Conservation (phyloP, 1,140 invertebrate genomes). For the Polypedilum vanderplanki region DNA sequence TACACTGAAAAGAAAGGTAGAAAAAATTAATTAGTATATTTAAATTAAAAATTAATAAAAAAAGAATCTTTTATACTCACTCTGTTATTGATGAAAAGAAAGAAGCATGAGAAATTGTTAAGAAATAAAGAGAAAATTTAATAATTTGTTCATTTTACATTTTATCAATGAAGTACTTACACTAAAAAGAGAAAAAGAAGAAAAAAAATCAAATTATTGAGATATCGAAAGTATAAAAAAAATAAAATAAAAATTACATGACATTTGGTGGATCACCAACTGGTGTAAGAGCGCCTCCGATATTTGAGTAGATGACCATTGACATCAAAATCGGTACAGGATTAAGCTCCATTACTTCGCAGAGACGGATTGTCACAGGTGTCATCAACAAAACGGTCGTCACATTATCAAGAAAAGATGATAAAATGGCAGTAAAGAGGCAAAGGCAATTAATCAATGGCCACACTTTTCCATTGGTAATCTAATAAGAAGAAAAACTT, state of each 20-base stretch:
- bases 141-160: not conserved
- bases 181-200: not conserved
- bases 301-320: slow-evolving; percentile 74
- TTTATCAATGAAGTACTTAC: not conserved
- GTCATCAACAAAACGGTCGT: slow-evolving; percentile 77
- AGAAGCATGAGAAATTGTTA: not conserved
- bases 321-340: slow-evolving; percentile 67
- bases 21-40: no score
- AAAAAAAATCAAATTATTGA: not conserved
- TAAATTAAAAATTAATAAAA: no score
- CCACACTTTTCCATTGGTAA: slow-evolving; percentile 70
- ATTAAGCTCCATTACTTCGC: slow-evolving; percentile 76
- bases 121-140: not conserved
- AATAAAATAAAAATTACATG: slow-evolving; percentile 50
- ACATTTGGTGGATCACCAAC: slow-evolving; percentile 82
- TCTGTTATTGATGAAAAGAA: not conserved
- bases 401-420: slow-evolving; percentile 77
- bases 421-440: slow-evolving; percentile 65
- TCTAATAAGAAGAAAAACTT: slow-evolving; percentile 44
- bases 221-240: slow-evolving; percentile 46
- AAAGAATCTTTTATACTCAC: no score
- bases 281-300: slow-evolving; percentile 73
- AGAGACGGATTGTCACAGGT: slow-evolving; percentile 73
- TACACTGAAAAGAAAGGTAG: no score
- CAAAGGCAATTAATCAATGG: slow-evolving; percentile 68